Conservation (phyloP, 2,888 invertebrate genomes). For the Nipponacmea schrenckii region DNA sequence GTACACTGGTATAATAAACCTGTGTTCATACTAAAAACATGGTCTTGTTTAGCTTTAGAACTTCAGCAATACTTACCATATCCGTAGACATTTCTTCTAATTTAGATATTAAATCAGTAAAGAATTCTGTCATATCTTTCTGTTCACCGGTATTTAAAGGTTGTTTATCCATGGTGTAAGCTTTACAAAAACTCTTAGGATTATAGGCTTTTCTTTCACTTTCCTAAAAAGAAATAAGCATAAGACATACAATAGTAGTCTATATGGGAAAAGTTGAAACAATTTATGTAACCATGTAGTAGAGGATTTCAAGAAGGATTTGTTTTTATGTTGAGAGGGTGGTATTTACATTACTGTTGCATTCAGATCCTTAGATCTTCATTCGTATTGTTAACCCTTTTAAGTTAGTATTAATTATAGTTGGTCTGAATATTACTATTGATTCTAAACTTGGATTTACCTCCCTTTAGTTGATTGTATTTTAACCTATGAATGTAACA, state of each 20-base stretch:
- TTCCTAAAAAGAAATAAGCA: constrained; percentile 72
- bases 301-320: no score
- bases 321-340: no score
- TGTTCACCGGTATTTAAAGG: constrained; percentile 95
- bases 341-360: no score
- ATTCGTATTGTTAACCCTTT: no score
- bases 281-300: not conserved
- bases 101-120: constrained; percentile 94
- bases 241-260: not conserved
- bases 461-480: no score
- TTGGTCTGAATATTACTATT: no score
- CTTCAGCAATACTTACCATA: constrained; percentile 45
- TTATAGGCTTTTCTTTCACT: constrained; percentile 96
- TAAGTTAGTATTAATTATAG: no score
- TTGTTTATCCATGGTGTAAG: constrained; percentile 97
- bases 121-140: constrained; percentile 98
- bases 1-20: not conserved
- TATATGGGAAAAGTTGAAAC: not conserved
- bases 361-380: no score
- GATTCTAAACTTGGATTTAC: no score
- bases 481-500: no score
- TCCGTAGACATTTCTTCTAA: constrained; percentile 95
- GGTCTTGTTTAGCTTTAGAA: not conserved
- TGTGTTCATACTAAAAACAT: not conserved
- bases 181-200: constrained; percentile 93